A percentile compares a stretch with the other conserved stretches of the same genome.
Conservation (phyloP, 2,888 invertebrate genomes). For the Peribatodes rhomboidaria region DNA sequence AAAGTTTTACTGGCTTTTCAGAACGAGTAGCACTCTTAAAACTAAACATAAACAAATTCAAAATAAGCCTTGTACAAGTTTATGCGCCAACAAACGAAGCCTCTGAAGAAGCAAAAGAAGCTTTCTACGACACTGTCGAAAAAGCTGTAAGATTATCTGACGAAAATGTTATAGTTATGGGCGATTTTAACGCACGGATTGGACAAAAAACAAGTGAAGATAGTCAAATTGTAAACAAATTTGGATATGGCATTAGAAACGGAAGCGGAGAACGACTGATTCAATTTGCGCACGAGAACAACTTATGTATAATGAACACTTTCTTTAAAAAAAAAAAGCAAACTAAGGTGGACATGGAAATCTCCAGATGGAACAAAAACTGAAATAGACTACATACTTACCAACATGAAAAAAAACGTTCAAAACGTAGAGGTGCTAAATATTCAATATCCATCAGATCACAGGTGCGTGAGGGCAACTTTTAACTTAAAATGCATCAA, state of each 20-base stretch:
- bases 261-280: not conserved
- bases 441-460: not conserved
- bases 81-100: not conserved
- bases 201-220: too few relatives aligned
- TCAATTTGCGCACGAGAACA: not conserved
- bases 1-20: not conserved
- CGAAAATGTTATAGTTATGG: not conserved
- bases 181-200: too few relatives aligned
- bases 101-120: not conserved
- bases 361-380: not conserved
- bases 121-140: not conserved
- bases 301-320: not conserved
- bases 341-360: not conserved
- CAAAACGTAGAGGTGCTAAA: not conserved
- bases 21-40: not conserved
- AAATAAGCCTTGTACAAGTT: not conserved
- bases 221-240: too few relatives aligned
- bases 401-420: not conserved
- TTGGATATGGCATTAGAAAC: not conserved
- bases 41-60: not conserved
- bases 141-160: not conserved
- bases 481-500: not conserved
- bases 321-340: not conserved
- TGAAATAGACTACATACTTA: not conserved
- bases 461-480: not conserved